Base-by-base conservation (phyloP, 1,140 invertebrate genomes). In the Tetranychus urticae region DNA sequence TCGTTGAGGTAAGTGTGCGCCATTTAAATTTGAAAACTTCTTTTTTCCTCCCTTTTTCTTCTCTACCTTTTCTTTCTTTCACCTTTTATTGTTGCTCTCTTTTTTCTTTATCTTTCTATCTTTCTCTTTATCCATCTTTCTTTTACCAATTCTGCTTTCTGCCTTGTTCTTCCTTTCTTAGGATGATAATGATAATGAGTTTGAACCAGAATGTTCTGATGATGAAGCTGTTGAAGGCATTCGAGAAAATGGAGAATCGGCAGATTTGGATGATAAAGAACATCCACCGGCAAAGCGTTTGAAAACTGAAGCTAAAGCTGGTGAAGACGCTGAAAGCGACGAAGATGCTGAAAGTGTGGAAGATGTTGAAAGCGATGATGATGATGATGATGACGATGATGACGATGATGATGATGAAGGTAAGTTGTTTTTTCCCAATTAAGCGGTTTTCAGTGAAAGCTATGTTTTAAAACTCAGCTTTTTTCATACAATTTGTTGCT, bases 291-390 rank as follows among this genome's bases (percentile, higher is more conserved):
- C 39, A 6, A 42, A 42, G 10, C 39, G 39, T 42, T 42, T 42
- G 10, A 42, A 42, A 10, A 42, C 39, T 6, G 39, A 42, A 42
- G 39, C 39, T 10, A 42, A 42, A 42, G 5, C 39, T 42, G 5
- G 39, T 71, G 96, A 91, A 3, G 92, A 97, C 75, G 94, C 97
- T 71, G 89, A 87, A 75, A 94, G 96, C 67, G 90, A 96, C 75
- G 63, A 67, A 12, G 62, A 65, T 55, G 66, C 66, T 62, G 48
- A 58, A 35, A 12, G 63, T 2, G 59, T 66, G 14, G 63, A 64
- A 13, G 56, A 63, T 23, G 64, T 62, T 7, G 59, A 65, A 52
- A 54, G 63, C 39, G 90, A 93, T 66, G 82, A 82, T 59, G 88
- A 87, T 55, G 79, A 79, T 31, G 79, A 79, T 42, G 39, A 42